Percentiles rank a stretch among this genome's conserved stretches.
Evolutionary conservation across 2,797 vertebrate species (phyloP).

Genomic region (Eospalax fontanierii): DNA sequence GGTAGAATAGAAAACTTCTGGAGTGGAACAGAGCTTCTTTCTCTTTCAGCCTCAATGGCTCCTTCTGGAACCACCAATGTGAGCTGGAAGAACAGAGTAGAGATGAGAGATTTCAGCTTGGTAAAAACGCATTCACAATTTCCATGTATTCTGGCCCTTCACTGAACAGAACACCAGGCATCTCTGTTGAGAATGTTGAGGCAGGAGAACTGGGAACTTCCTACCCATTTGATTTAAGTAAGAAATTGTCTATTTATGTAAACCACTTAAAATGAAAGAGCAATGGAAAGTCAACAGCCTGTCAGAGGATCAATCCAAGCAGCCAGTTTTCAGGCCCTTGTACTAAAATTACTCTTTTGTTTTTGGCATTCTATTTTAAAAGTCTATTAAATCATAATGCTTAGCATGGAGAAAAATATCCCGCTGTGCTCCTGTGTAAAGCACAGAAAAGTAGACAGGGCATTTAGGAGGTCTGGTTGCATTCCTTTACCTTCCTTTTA

Average conservation of each 20-base stretch:
- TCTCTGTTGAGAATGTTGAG: background rate
- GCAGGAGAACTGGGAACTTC: background rate
- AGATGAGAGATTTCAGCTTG: background rate
- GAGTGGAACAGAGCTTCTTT: background rate
- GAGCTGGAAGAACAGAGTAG: background rate
- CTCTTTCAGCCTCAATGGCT: background rate
- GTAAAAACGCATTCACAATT: background rate
- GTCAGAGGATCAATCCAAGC: conserved; percentile 68
- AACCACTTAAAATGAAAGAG: conserved; percentile 67
- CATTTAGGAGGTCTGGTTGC: conserved; percentile 22
- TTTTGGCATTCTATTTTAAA: conserved; percentile 83
- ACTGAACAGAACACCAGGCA: background rate
- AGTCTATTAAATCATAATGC: conserved; percentile 75
- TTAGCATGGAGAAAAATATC: conserved; percentile 76
- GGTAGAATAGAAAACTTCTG: background rate
- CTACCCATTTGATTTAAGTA: conserved; percentile 10
- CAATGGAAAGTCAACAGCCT: conserved; percentile 72
- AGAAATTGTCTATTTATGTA: conserved; percentile 44
- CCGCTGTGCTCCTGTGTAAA: conserved; percentile 65
- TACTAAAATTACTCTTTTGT: conserved; percentile 82
- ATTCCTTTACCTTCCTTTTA: background rate
- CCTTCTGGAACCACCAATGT: background rate
- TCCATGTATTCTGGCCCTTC: background rate
- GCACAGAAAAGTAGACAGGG: conserved; percentile 40
- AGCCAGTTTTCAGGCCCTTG: conserved; percentile 61